phyloP scores from a whole-genome alignment of 2,797 vertebrate species.

The Phrynocephalus guinanensis region DNA sequence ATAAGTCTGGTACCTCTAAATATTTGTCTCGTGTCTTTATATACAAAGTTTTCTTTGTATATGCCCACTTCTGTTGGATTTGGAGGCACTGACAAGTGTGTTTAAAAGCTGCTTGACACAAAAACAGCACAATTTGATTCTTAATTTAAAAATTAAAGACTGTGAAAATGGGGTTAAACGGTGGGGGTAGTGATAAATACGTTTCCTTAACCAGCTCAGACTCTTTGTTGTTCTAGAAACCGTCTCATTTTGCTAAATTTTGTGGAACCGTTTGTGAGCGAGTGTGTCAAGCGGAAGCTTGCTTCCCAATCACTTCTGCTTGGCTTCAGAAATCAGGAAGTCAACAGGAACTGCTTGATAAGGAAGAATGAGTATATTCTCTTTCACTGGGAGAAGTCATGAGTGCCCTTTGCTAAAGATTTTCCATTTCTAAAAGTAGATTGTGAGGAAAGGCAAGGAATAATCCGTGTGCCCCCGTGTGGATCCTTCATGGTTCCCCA shows the following conservation, averaged over 20 bases:
- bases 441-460: too few relatives aligned
- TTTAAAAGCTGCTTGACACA: neutral
- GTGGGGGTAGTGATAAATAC: neutral
- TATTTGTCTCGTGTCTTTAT: slow-evolving; percentile 3
- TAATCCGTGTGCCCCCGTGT: too few relatives aligned
- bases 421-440: too few relatives aligned
- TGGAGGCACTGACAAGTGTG: neutral
- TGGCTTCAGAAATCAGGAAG: neutral
- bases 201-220: neutral
- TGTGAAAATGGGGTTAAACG: too few relatives aligned
- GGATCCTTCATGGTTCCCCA: too few relatives aligned
- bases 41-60: neutral
- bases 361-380: too few relatives aligned
- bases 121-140: neutral
- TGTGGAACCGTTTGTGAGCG: neutral
- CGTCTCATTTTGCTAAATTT: neutral
- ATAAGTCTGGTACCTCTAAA: neutral
- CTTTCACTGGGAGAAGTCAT: too few relatives aligned
- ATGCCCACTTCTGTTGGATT: neutral
- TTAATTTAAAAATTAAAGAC: neutral
- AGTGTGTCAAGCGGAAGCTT: neutral
- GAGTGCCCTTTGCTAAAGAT: too few relatives aligned
- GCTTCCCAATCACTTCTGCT: neutral
- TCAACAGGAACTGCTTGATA: neutral
- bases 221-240: neutral